Evolutionary conservation across 2,113 vertebrate species (phyloP).

Genomic region (Phaethornis superciliosus): DNA sequence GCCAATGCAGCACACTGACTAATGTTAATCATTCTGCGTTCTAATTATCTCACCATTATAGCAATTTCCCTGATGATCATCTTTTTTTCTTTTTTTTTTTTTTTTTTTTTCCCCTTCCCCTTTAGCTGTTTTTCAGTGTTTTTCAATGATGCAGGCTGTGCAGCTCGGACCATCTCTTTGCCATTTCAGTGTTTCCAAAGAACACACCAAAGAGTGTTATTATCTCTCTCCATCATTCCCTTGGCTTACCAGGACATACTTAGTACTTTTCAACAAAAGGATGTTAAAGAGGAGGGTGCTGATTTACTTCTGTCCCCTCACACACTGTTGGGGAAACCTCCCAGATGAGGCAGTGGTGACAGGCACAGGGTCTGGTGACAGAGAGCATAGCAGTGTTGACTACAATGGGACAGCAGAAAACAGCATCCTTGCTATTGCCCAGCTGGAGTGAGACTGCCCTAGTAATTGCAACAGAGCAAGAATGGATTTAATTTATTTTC

Average conservation of each 20-base stretch:
- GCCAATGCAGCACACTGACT: slow-evolving; percentile 47
- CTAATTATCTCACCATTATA: slow-evolving; percentile 67
- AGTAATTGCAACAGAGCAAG: neutral
- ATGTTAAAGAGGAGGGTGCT: neutral
- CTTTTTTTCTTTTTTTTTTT: neutral
- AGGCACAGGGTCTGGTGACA: neutral
- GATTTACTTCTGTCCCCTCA: neutral
- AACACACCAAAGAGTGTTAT: slow-evolving; percentile 2
- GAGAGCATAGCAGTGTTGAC: accelerated
- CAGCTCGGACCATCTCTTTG: slow-evolving; percentile 22
- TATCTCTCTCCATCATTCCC: slow-evolving; percentile 15
- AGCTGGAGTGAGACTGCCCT: neutral
- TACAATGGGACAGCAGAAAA: neutral
- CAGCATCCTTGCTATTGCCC: neutral
- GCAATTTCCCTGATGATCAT: slow-evolving; percentile 58
- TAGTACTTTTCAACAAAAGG: neutral
- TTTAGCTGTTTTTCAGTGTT: slow-evolving; percentile 39
- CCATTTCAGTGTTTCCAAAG: neutral
- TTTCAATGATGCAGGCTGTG: slow-evolving; percentile 40
- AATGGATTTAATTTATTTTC: slow-evolving; percentile 18
- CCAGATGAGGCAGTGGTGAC: neutral
- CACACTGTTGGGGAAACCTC: neutral
- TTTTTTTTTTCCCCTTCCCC: too few species aligned
- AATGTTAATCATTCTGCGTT: slow-evolving; percentile 38
- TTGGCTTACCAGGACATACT: slow-evolving; percentile 12